These are phyloP conservation scores for Dolomedes plantarius DNA, from an alignment of 2,888 invertebrate species.

Conservation along the genomic window DNA sequence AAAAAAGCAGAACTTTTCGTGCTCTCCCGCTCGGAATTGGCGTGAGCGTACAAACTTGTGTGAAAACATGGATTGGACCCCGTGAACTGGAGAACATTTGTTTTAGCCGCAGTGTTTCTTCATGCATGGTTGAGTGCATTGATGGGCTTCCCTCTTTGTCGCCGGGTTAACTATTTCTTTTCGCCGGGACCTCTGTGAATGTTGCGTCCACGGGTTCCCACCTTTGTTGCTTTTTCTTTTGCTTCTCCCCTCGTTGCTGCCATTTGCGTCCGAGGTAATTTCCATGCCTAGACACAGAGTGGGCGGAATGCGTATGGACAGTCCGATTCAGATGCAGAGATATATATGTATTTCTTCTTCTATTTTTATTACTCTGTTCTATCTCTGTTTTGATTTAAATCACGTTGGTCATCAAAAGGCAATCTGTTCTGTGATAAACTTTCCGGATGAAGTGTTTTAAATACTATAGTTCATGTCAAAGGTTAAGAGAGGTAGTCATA, in stretches of 20 bases:
- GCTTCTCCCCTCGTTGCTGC: not conserved
- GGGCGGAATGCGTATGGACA: not conserved
- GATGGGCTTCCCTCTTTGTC: not conserved
- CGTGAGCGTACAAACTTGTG: not conserved
- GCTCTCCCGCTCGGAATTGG: not conserved
- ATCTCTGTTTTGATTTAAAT: too few relatives aligned
- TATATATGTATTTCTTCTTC: not conserved
- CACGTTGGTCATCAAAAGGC: too few relatives aligned
- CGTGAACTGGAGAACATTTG: slow-evolving; percentile 16
- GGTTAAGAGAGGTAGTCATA: too few relatives aligned
- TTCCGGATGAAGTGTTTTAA: too few relatives aligned
- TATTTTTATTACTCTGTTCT: too few relatives aligned
- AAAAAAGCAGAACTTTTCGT: too few relatives aligned
- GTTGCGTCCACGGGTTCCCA: not conserved
- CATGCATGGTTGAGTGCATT: slow-evolving; percentile 3
- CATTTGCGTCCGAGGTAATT: not conserved
- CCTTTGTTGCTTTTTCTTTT: not conserved
- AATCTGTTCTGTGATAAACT: too few relatives aligned
- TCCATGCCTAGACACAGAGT: not conserved
- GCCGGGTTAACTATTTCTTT: not conserved
- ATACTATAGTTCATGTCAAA: too few relatives aligned
- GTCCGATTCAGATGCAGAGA: not conserved
- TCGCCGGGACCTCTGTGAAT: not conserved
- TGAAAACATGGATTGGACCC: slow-evolving; percentile 12
- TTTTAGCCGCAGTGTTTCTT: not conserved